phyloP scores from a whole-genome alignment of 2,888 invertebrate genomes.

The Napeogenes inachia region DNA sequence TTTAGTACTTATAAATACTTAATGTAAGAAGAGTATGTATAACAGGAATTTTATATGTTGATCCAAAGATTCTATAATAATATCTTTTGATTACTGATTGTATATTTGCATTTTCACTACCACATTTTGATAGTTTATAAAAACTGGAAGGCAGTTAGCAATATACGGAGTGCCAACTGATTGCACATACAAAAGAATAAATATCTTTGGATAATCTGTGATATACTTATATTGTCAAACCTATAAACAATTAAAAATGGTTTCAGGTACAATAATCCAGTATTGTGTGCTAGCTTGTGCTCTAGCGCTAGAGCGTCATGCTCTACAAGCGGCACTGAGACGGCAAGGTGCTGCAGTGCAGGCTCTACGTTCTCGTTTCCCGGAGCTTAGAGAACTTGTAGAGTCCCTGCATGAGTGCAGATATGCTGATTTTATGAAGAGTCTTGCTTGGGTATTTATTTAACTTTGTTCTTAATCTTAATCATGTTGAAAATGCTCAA shows the following conservation, averaged over 20 bases:
- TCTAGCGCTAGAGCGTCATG: slow-evolving; percentile 75
- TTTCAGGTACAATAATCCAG: slow-evolving; percentile 79
- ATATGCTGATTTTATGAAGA: slow-evolving; percentile 90
- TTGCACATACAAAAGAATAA: too few species aligned
- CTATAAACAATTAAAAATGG: neutral
- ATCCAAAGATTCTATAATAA: too few species aligned
- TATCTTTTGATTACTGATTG: neutral
- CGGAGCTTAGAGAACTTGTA: slow-evolving; percentile 81
- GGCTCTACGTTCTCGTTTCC: slow-evolving; percentile 82
- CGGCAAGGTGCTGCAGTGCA: slow-evolving; percentile 84
- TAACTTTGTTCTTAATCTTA: neutral
- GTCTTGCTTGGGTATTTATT: slow-evolving; percentile 66
- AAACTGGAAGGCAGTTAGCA: too few species aligned
- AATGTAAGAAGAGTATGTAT: too few species aligned
- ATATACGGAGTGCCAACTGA: too few species aligned
- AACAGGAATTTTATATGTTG: too few species aligned
- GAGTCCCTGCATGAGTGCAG: slow-evolving; percentile 93
- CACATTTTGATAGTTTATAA: neutral
- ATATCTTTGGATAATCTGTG: too few species aligned
- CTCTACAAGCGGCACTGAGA: slow-evolving; percentile 72
- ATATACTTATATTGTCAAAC: too few species aligned
- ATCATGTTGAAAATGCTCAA: neutral
- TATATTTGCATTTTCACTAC: neutral
- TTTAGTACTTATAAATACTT: too few species aligned
- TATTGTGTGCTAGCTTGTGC: slow-evolving; percentile 78